Percentiles rank a stretch among this genome's conserved stretches.
Conservation (phyloP, 2,888 invertebrate genomes). For the Cephus pygmeus region DNA sequence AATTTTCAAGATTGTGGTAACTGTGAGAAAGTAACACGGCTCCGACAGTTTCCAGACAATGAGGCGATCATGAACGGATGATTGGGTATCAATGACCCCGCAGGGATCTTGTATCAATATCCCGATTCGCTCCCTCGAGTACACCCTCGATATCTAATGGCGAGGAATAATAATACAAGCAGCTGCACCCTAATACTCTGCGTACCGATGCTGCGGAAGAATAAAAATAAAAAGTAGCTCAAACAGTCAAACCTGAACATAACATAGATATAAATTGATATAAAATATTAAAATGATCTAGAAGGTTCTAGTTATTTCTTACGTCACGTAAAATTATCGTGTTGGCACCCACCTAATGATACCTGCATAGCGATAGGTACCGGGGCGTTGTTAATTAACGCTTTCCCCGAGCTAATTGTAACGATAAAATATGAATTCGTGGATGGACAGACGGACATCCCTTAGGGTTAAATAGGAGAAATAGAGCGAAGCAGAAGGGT, state of each 20-base stretch:
- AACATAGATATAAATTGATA: not conserved
- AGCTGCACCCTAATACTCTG: not conserved
- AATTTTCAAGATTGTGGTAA: slow-evolving; percentile 50
- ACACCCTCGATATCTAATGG: slow-evolving; percentile 46
- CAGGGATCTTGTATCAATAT: slow-evolving; percentile 40
- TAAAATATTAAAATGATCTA: slow-evolving; percentile 10
- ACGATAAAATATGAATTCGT: not conserved
- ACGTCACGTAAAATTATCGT: slow-evolving; percentile 6
- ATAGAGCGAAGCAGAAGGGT: slow-evolving; percentile 19
- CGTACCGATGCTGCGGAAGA: not conserved
- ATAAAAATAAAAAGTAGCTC: not conserved
- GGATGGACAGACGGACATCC: slow-evolving; percentile 3
- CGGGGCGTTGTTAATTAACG: not conserved
- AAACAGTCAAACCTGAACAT: not conserved
- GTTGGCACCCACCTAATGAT: not conserved
- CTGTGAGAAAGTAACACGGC: slow-evolving; percentile 53
- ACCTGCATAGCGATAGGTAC: not conserved
- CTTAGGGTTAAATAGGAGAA: not conserved
- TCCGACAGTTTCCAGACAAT: slow-evolving; percentile 50
- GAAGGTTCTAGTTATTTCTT: slow-evolving; percentile 13
- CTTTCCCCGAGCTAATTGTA: not conserved
- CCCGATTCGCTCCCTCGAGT: slow-evolving; percentile 41
- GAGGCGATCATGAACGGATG: slow-evolving; percentile 54
- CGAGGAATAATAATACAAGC: slow-evolving; percentile 35
- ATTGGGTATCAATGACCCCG: slow-evolving; percentile 64